Evolutionary conservation across 2,888 invertebrate genomes (phyloP).

Genomic region (Chrysolina americana): DNA sequence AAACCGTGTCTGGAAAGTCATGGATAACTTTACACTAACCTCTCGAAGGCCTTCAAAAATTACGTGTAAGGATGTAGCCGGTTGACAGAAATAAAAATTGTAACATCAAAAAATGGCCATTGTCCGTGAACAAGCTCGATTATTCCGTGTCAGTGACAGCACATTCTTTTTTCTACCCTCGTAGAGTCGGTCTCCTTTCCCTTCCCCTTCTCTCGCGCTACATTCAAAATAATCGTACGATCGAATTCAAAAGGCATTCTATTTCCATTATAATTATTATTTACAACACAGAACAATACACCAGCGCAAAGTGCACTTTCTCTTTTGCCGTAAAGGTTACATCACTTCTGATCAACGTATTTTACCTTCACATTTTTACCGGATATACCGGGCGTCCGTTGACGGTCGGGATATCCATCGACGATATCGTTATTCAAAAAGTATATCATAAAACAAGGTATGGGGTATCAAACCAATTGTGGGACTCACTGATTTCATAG

Average conservation of each 20-base stretch:
- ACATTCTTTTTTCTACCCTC: background rate
- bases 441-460: too few relatives aligned
- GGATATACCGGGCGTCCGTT: conserved; percentile 30
- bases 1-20: too few relatives aligned
- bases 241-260: conserved; percentile 32
- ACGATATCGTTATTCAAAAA: background rate
- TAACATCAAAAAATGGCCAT: too few relatives aligned
- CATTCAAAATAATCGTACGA: conserved; percentile 13
- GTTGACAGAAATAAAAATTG: too few relatives aligned
- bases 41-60: too few relatives aligned
- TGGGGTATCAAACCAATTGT: too few relatives aligned
- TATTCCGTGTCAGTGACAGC: background rate
- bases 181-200: background rate
- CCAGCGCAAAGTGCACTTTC: conserved; percentile 41
- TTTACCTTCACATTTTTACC: conserved; percentile 44
- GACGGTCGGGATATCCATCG: background rate
- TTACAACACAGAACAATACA: conserved; percentile 43
- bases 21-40: too few relatives aligned
- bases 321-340: conserved; percentile 45
- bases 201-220: background rate
- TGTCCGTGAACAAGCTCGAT: too few relatives aligned
- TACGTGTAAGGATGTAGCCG: too few relatives aligned
- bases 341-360: conserved; percentile 32
- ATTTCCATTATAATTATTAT: conserved; percentile 33
- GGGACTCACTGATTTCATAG: too few relatives aligned